These are phyloP conservation scores for Ceratitis capitata DNA, from an alignment of 1,140 invertebrate species.

Conservation along the genomic window DNA sequence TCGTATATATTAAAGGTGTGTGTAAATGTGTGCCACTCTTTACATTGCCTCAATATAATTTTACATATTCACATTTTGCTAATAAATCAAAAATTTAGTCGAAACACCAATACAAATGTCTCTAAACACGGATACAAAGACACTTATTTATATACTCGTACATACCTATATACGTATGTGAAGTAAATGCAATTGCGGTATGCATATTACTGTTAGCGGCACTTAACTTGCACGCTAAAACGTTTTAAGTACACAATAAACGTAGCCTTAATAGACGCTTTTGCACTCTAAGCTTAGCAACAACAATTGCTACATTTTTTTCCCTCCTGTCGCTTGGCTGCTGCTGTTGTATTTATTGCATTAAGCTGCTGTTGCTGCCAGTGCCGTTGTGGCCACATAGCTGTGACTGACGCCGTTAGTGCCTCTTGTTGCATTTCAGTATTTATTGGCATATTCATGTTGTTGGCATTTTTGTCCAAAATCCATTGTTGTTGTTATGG, in stretches of 20 bases:
- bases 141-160: background rate
- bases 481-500: background rate
- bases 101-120: background rate
- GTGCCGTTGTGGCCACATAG: background rate
- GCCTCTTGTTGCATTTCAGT: background rate
- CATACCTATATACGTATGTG: background rate
- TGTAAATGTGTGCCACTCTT: background rate
- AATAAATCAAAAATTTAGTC: constrained; percentile 21
- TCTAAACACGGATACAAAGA: background rate
- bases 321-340: background rate
- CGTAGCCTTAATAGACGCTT: background rate
- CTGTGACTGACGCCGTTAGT: background rate
- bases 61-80: background rate
- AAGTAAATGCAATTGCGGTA: no score
- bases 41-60: background rate
- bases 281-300: background rate
- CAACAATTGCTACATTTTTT: background rate
- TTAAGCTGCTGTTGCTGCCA: background rate
- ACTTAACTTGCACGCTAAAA: constrained; percentile 1
- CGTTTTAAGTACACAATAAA: constrained; percentile 32
- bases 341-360: background rate
- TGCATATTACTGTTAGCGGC: constrained; percentile 16
- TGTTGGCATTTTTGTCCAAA: background rate
- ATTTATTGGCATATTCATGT: background rate
- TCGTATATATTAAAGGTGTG: no score